Percentiles rank a stretch among this genome's conserved stretches.
Evolutionary conservation across 2,888 invertebrate genomes (phyloP).

Genomic region (Parnassius orleans): DNA sequence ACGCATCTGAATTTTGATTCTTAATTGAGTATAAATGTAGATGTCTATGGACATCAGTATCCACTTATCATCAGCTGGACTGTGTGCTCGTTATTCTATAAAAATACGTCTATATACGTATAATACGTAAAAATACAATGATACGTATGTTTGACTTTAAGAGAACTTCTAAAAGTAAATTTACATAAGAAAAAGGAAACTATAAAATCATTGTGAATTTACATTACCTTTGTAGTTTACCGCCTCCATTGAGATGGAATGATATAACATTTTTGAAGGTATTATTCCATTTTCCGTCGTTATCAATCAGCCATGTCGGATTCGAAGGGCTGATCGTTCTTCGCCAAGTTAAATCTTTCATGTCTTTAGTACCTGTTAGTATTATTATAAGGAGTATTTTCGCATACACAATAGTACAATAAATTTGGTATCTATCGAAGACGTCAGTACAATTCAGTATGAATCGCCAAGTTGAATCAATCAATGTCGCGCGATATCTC

Average conservation of each 20-base stretch:
- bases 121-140: too few species aligned
- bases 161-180: too few species aligned
- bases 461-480: slow-evolving; percentile 51
- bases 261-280: slow-evolving; percentile 11
- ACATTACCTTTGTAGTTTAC: slow-evolving; percentile 7
- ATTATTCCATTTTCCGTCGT: slow-evolving; percentile 19
- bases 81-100: too few species aligned
- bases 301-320: slow-evolving; percentile 26
- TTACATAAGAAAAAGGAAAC: too few species aligned
- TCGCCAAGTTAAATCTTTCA: background rate
- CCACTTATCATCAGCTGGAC: too few species aligned
- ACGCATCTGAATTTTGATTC: too few species aligned
- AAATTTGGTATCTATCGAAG: slow-evolving; percentile 33
- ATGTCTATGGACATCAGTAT: too few species aligned
- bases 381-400: slow-evolving; percentile 18
- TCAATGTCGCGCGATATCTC: slow-evolving; percentile 50
- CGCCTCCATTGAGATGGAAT: slow-evolving; percentile 16
- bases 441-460: slow-evolving; percentile 35
- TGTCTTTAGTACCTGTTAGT: background rate
- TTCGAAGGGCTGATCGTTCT: slow-evolving; percentile 14
- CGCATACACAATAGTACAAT: background rate
- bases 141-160: too few species aligned
- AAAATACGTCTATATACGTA: too few species aligned
- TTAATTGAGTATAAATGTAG: too few species aligned
- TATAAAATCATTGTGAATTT: background rate